Percentiles rank a stretch among this genome's conserved stretches.
phyloP scores from a whole-genome alignment of 2,113 vertebrate genomes.

The Syrrhaptes paradoxus region DNA sequence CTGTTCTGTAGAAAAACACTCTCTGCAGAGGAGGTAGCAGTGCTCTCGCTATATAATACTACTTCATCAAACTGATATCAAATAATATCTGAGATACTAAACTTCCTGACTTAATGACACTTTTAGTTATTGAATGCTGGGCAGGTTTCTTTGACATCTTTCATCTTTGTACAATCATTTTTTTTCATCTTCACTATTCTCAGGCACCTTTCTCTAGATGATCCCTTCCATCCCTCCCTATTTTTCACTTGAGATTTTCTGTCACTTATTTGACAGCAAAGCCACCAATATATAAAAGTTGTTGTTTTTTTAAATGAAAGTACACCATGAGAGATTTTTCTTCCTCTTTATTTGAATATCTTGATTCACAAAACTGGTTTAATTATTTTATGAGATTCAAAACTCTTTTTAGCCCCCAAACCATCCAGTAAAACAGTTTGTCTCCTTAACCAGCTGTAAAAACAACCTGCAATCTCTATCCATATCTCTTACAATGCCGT shows the following conservation, averaged over 20 bases:
- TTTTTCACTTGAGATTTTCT: neutral
- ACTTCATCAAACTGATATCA: neutral
- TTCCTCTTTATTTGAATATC: neutral
- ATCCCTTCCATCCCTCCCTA: neutral
- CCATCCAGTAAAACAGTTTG: neutral
- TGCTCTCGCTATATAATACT: neutral
- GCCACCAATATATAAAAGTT: neutral
- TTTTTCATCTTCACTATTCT: neutral
- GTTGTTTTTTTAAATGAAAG: neutral
- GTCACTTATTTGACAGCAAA: neutral
- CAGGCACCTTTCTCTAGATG: neutral
- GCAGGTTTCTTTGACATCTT: neutral
- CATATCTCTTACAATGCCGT: neutral
- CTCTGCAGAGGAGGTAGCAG: neutral
- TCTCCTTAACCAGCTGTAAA: neutral
- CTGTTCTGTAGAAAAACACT: neutral
- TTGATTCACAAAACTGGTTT: neutral
- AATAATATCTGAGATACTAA: neutral
- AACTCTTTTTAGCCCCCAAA: neutral
- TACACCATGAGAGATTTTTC: neutral
- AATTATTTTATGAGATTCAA: neutral
- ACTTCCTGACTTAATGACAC: neutral
- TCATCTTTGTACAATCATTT: neutral
- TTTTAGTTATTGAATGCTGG: neutral
- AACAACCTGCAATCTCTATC: neutral